Conservation (phyloP, 2,113 vertebrate species). For the Alectura lathami region DNA sequence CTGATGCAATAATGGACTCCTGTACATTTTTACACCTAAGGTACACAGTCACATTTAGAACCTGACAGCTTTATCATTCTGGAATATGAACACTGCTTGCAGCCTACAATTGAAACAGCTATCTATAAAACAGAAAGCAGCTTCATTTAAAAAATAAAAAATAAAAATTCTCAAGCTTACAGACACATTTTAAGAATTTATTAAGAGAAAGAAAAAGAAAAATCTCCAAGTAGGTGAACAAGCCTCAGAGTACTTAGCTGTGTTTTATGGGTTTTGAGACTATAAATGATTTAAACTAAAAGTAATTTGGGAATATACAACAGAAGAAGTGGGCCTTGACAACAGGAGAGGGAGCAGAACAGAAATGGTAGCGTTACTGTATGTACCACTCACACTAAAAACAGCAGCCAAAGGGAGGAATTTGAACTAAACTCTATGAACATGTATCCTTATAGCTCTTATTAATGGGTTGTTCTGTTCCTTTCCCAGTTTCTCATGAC, state of each 20-base stretch:
- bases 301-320: not conserved
- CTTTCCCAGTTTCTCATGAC: conserved; percentile 11
- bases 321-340: not conserved
- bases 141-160: not conserved
- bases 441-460: not conserved
- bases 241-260: not conserved
- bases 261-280: not conserved
- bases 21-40: not conserved
- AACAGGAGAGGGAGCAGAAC: not conserved
- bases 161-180: not conserved
- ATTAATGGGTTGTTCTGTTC: not conserved
- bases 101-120: conserved; percentile 36
- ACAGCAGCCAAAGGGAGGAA: not conserved
- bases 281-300: not conserved
- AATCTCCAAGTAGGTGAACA: not conserved
- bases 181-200: not conserved
- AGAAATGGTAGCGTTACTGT: not conserved
- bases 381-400: not conserved
- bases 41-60: conserved; percentile 16
- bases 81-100: not conserved
- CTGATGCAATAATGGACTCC: not conserved
- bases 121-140: not conserved
- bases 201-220: conserved; percentile 8
- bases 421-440: not conserved
- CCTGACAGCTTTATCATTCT: conserved; percentile 26